phyloP scores from a whole-genome alignment of 2,888 invertebrate species.

The Drosophila cyrtoloma region DNA sequence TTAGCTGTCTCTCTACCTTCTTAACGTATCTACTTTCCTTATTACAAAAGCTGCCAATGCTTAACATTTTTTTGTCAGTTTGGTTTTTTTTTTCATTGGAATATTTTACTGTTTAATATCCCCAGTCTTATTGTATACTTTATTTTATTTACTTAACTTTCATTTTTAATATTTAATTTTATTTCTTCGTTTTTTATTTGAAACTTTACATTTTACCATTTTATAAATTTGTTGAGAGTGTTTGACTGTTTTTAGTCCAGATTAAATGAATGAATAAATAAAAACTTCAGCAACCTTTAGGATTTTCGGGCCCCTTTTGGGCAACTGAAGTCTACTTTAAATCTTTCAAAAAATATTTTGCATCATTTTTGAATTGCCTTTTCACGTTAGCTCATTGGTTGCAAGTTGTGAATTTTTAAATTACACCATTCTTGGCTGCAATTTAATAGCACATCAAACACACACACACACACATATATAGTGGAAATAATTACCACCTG shows the following conservation, averaged over 20 bases:
- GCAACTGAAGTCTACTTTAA: neutral
- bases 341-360: neutral
- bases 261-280: neutral
- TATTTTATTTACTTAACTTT: neutral
- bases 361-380: no score
- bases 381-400: neutral
- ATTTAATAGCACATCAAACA: constrained; percentile 1
- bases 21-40: no score
- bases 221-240: neutral
- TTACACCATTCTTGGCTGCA: neutral
- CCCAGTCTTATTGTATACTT: neutral
- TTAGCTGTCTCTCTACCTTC: neutral
- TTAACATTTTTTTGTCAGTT: neutral
- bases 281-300: neutral
- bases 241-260: neutral
- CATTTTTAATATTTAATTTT: neutral
- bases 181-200: neutral
- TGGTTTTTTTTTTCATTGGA: neutral
- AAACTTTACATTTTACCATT: neutral
- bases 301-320: neutral
- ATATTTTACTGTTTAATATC: neutral
- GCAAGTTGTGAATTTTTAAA: neutral
- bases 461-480: neutral
- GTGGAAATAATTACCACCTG: constrained; percentile 34
- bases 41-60: no score